Evolutionary conservation across 2,797 vertebrate genomes (phyloP), one percentile per base, ranked within the genome.

Genomic region (Rhabdomys pumilio): DNA sequence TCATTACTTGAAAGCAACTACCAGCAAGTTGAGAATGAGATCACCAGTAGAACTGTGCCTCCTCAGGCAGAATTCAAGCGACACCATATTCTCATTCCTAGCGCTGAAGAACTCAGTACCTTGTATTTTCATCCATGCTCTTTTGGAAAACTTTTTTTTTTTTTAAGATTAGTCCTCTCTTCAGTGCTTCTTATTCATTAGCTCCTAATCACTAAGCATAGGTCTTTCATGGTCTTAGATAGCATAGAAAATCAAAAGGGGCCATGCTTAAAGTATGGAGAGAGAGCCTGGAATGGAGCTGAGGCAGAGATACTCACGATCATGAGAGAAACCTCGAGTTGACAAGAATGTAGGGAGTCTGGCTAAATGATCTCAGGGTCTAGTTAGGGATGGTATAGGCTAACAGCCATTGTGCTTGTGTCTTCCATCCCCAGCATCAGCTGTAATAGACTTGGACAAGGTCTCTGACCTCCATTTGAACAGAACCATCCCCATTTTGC

Each of bases 81-180:
- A 88, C 63, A 73, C 88, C 38, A 47, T 41, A 59, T 72, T 85
- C 81, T 47, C 8, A 14, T 44, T 29, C 20, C 13, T 96, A 67
- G 75, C 34, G 13, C 63, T 81, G 31, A 92, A 76, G 26, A 89
- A 20, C 90, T 20, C 9, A 3, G 0, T 59, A 14, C 41, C 73
- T 86, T 90, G 75, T 65, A n/a, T 96, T 90, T 55, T 65, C 22
- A 90, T 26, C 47, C 19, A 90, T 1, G 19, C 7, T 12, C 67
- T 83, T 90, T 92, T 31, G 15, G 76, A 82, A 94, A 80, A 5
- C 50, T 92, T 50, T 10, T 10, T 92, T 89, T 24, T 61, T 84
- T 41, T n/a, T 86, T 31, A 96, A 95, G 31, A 76, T n/a, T 57
- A 79, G 75, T 80, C 79, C 95, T 89, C 75, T 95, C 59, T 72